phyloP scores from a whole-genome alignment of 2,888 invertebrate species.

The Rhabditophanes sp. region DNA sequence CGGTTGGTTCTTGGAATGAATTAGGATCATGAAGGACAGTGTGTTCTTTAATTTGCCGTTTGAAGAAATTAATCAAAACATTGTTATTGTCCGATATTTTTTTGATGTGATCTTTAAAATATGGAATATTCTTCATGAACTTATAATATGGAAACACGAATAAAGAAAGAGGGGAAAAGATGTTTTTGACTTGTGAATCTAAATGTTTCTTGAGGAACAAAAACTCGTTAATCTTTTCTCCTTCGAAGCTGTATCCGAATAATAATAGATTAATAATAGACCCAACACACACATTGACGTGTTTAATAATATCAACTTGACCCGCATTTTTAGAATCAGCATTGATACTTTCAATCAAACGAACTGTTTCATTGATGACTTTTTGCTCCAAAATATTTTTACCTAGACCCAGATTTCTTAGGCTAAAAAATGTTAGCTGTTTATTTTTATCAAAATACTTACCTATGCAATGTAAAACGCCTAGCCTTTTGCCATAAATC shows the following conservation, averaged over 20 bases:
- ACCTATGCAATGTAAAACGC: no score
- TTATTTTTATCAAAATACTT: no score
- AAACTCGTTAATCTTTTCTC: no score
- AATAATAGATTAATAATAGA: conserved; percentile 3
- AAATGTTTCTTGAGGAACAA: no score
- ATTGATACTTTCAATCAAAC: background rate
- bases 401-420: conserved; percentile 10
- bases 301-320: background rate
- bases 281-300: conserved; percentile 3
- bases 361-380: conserved; percentile 5
- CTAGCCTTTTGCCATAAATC: no score
- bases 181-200: no score
- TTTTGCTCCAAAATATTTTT: conserved; percentile 9
- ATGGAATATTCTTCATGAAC: no score
- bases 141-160: no score
- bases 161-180: no score
- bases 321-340: background rate
- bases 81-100: no score
- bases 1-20: conserved; percentile 1
- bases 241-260: conserved; percentile 4
- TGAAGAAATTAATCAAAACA: conserved; percentile 2
- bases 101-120: no score
- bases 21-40: background rate
- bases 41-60: conserved; percentile 2
- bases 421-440: conserved; percentile 6